Evolutionary conservation across 2,113 vertebrate genomes (phyloP).

Genomic region (Gorsachius goisagi): DNA sequence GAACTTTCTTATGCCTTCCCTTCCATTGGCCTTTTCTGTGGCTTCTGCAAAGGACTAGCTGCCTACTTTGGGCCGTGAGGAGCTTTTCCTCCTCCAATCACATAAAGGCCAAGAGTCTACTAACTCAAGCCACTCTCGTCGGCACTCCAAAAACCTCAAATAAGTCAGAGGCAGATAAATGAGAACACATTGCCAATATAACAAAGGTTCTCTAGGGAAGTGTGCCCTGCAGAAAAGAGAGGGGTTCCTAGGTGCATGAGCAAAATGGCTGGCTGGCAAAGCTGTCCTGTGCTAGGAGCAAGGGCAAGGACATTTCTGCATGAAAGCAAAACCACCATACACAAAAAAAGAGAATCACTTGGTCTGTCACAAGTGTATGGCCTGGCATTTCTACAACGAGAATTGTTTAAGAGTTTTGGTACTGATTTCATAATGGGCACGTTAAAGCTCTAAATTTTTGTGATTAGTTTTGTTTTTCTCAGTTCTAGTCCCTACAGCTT

Average conservation of each 20-base stretch:
- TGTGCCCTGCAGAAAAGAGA: neutral
- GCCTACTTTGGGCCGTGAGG: neutral
- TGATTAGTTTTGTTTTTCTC: neutral
- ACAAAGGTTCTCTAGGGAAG: neutral
- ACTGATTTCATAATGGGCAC: neutral
- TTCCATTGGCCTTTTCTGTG: neutral
- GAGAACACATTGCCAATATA: neutral
- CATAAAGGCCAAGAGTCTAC: neutral
- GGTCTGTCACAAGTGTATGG: neutral
- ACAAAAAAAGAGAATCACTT: neutral
- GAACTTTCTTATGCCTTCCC: neutral
- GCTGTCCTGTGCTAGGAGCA: neutral
- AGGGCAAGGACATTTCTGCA: neutral
- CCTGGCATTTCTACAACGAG: neutral
- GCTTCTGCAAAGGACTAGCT: neutral
- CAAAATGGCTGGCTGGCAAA: neutral
- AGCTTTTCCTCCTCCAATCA: neutral
- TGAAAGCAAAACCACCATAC: neutral
- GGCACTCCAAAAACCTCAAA: neutral
- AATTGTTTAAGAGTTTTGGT: neutral
- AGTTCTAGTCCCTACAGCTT: neutral
- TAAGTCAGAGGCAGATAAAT: neutral
- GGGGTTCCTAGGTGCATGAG: neutral
- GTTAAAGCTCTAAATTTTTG: neutral
- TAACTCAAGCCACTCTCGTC: neutral